phyloP scores from a whole-genome alignment of 1,140 invertebrate genomes.

The Elymnias hypermnestra region DNA sequence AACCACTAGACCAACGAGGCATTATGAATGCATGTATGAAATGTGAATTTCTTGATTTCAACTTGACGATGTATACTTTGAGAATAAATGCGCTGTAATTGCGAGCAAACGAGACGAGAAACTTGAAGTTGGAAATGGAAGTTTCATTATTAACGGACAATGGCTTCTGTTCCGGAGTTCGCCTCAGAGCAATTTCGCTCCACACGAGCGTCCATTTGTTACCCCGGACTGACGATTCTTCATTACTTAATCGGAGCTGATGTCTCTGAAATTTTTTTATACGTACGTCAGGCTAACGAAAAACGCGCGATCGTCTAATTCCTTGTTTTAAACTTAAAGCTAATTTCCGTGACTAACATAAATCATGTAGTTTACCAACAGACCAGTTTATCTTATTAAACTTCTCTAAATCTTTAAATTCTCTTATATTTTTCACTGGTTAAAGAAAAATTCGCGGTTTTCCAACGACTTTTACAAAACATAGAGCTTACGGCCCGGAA shows the following conservation, averaged over 20 bases:
- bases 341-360: too few relatives aligned
- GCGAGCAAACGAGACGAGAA: constrained; percentile 19
- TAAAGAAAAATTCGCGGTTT: too few relatives aligned
- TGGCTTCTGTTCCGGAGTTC: constrained; percentile 20
- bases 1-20: too few relatives aligned
- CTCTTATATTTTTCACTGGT: neutral
- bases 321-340: too few relatives aligned
- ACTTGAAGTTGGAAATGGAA: constrained; percentile 23
- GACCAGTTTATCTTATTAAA: too few relatives aligned
- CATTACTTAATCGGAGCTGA: constrained; percentile 12
- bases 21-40: too few relatives aligned
- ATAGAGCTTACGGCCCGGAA: too few relatives aligned
- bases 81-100: constrained; percentile 19
- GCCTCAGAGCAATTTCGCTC: constrained; percentile 16
- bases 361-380: too few relatives aligned
- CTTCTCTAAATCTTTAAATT: neutral
- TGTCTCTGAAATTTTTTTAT: neutral
- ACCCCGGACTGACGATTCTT: constrained; percentile 14
- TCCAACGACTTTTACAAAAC: too few relatives aligned
- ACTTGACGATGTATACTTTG: constrained; percentile 1
- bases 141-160: constrained; percentile 32
- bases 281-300: too few relatives aligned
- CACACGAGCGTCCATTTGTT: constrained; percentile 24
- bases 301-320: too few relatives aligned
- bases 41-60: neutral